Conservation (phyloP, 2,797 vertebrate species). For the Buceros bicornis region DNA sequence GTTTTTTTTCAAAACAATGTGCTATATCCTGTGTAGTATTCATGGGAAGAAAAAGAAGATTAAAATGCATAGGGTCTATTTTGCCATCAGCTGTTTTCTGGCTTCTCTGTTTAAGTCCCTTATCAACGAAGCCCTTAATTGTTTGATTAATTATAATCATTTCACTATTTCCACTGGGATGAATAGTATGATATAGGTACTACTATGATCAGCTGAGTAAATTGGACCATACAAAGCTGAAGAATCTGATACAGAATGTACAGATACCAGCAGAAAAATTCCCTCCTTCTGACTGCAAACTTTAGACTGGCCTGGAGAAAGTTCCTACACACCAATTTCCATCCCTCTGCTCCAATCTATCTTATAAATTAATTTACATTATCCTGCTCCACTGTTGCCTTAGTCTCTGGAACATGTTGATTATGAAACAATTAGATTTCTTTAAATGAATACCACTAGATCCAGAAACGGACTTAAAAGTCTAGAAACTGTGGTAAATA, state of each 20-base stretch:
- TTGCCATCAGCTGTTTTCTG: constrained; percentile 26
- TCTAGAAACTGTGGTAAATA: neutral
- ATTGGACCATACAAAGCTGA: neutral
- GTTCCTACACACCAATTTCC: neutral
- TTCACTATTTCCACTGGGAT: neutral
- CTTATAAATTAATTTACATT: neutral
- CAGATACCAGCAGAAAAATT: neutral
- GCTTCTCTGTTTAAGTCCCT: neutral
- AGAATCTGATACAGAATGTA: neutral
- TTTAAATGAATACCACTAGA: neutral
- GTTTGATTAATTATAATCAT: constrained; percentile 32
- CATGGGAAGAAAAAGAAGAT: neutral
- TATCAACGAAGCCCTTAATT: constrained; percentile 21
- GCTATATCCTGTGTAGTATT: neutral
- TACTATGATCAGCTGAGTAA: neutral
- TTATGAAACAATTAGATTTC: neutral
- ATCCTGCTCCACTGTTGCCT: neutral
- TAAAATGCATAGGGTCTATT: neutral
- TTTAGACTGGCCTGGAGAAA: neutral
- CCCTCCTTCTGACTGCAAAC: neutral
- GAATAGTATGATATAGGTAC: neutral
- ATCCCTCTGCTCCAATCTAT: neutral
- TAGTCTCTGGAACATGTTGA: neutral
- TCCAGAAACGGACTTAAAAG: neutral
- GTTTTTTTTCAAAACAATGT: neutral